Evolutionary conservation across 2,113 vertebrate genomes (phyloP).

Genomic region (Edolisoma coerulescens): DNA sequence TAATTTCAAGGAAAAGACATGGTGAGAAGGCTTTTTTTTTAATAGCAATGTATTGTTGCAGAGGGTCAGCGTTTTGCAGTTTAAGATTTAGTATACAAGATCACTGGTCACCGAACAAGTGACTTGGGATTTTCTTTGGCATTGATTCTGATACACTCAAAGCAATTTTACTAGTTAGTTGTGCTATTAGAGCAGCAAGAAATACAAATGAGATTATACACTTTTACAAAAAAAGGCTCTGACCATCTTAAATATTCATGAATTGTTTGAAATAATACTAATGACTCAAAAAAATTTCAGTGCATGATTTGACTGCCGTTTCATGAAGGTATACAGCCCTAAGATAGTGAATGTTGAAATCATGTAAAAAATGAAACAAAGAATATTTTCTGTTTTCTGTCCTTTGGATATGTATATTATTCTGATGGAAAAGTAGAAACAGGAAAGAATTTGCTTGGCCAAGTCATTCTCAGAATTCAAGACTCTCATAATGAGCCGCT

Average conservation of each 20-base stretch:
- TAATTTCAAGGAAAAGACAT: neutral
- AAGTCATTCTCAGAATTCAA: neutral
- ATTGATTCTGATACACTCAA: neutral
- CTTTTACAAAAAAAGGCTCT: neutral
- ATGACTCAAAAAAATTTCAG: neutral
- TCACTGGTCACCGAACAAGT: neutral
- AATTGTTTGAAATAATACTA: neutral
- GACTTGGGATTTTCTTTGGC: conserved; percentile 7
- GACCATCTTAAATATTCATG: neutral
- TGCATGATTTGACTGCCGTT: neutral
- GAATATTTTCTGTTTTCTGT: neutral
- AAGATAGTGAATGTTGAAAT: neutral
- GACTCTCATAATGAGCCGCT: neutral
- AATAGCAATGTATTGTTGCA: neutral
- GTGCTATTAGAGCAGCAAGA: neutral
- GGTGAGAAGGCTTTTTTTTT: neutral
- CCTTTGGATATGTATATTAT: neutral
- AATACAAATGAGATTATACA: neutral
- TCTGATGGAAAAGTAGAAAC: neutral
- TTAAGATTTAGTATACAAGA: neutral
- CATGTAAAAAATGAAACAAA: neutral
- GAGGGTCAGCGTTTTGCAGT: neutral
- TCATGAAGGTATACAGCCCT: neutral
- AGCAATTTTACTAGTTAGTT: neutral
- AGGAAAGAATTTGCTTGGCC: neutral